Percentiles rank a stretch among this genome's conserved stretches.
phyloP scores from a whole-genome alignment of 2,888 invertebrate species.

The Acanthococcus lagerstroemiae region DNA sequence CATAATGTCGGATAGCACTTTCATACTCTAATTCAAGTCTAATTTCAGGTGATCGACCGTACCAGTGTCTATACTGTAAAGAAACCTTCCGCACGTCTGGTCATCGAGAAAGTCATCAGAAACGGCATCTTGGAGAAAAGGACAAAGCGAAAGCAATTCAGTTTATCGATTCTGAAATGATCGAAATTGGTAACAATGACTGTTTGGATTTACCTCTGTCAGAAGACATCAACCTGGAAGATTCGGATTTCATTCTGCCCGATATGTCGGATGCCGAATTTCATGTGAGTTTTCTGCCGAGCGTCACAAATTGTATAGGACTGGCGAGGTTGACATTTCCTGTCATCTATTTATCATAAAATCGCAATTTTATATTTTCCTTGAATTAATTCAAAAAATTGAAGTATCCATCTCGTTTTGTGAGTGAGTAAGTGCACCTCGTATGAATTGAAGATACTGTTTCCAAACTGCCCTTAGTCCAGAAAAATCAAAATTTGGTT shows the following conservation, averaged over 20 bases:
- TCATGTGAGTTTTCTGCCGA: too few species aligned
- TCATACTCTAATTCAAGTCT: not conserved
- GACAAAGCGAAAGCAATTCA: not conserved
- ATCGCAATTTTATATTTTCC: too few species aligned
- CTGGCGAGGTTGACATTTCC: too few species aligned
- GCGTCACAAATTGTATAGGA: too few species aligned
- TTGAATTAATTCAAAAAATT: too few species aligned
- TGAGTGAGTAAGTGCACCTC: too few species aligned
- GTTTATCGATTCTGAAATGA: not conserved
- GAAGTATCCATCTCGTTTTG: too few species aligned
- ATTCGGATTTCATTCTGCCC: not conserved
- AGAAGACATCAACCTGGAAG: not conserved
- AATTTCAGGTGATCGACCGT: constrained; percentile 48
- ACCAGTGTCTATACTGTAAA: constrained; percentile 51
- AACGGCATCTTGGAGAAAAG: constrained; percentile 42
- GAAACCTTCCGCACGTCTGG: constrained; percentile 55
- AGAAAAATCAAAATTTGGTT: too few species aligned
- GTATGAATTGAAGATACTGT: too few species aligned
- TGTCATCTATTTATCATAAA: too few species aligned
- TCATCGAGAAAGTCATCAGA: constrained; percentile 53
- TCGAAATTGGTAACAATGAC: constrained; percentile 1
- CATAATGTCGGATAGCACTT: not conserved
- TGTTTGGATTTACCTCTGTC: not conserved
- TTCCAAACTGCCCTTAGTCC: too few species aligned
- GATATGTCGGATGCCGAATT: not conserved